Percentiles rank a stretch among this genome's conserved stretches.
Conservation (phyloP, 2,888 invertebrate genomes). For the Phortica magna region DNA sequence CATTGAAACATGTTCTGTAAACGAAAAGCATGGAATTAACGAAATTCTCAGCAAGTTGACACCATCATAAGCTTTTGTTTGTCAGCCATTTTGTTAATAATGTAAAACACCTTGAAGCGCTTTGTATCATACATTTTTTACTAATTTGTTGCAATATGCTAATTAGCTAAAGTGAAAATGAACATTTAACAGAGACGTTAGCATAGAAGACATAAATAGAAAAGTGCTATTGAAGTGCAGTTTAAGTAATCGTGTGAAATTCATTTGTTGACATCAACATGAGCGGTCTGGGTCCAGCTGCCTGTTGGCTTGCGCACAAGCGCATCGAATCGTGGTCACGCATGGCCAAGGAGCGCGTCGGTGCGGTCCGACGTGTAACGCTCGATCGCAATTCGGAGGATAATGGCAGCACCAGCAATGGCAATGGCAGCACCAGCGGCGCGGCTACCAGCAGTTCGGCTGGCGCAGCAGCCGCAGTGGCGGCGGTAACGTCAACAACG, state of each 20-base stretch:
- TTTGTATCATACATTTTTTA: too few relatives aligned
- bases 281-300: slow-evolving; percentile 86
- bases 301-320: slow-evolving; percentile 88
- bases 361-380: slow-evolving; percentile 77
- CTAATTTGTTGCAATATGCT: too few relatives aligned
- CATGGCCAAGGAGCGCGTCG: slow-evolving; percentile 84
- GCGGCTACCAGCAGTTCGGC: slow-evolving; percentile 47
- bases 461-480: slow-evolving; percentile 40
- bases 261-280: slow-evolving; percentile 70
- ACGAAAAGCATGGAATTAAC: too few relatives aligned
- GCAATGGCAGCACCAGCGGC: slow-evolving; percentile 47
- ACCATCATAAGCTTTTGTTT: too few relatives aligned
- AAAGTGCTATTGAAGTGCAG: neutral
- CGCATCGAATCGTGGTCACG: slow-evolving; percentile 87
- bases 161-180: too few relatives aligned
- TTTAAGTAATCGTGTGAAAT: neutral
- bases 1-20: too few relatives aligned
- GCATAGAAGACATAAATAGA: too few relatives aligned
- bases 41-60: too few relatives aligned
- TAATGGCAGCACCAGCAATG: slow-evolving; percentile 53
- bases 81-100: too few relatives aligned
- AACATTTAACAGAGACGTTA: too few relatives aligned
- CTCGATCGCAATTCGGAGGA: slow-evolving; percentile 75
- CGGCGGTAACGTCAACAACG: slow-evolving; percentile 56
- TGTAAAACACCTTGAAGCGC: too few relatives aligned